Conservation (phyloP, 2,113 vertebrate genomes). For the Petromus typicus region DNA sequence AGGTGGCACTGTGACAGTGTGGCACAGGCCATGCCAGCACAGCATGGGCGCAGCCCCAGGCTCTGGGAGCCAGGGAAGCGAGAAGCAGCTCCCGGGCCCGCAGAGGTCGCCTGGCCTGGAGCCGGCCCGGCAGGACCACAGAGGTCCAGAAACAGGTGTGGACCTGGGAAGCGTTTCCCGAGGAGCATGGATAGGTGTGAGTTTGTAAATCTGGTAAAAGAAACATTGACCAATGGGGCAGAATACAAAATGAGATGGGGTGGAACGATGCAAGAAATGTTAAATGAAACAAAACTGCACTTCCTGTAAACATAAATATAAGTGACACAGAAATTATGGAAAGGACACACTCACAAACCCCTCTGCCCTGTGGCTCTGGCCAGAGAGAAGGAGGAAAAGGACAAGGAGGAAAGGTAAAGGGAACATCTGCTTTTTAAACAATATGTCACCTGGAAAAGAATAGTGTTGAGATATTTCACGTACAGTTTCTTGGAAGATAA, state of each 20-base stretch:
- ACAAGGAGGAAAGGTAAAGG: background rate
- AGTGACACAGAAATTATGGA: background rate
- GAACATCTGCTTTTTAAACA: background rate
- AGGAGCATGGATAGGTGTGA: background rate
- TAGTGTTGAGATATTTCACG: background rate
- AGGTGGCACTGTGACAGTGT: background rate
- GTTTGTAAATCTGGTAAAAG: background rate
- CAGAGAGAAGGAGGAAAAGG: background rate
- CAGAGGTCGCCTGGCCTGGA: background rate
- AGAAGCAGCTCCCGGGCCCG: background rate
- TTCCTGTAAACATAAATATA: background rate
- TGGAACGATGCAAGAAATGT: rapidly evolving
- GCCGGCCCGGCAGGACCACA: background rate
- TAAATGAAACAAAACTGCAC: background rate
- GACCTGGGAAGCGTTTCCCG: background rate
- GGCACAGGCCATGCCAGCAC: rapidly evolving
- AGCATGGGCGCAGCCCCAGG: rapidly evolving
- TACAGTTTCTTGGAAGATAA: background rate
- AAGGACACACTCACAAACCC: too few relatives aligned
- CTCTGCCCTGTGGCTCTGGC: background rate
- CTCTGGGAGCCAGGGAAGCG: background rate
- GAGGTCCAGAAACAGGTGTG: rapidly evolving
- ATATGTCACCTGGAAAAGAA: background rate
- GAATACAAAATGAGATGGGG: background rate
- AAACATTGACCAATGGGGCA: too few relatives aligned